phyloP scores from a whole-genome alignment of 2,797 vertebrate genomes.

The Sebastolobus alascanus region DNA sequence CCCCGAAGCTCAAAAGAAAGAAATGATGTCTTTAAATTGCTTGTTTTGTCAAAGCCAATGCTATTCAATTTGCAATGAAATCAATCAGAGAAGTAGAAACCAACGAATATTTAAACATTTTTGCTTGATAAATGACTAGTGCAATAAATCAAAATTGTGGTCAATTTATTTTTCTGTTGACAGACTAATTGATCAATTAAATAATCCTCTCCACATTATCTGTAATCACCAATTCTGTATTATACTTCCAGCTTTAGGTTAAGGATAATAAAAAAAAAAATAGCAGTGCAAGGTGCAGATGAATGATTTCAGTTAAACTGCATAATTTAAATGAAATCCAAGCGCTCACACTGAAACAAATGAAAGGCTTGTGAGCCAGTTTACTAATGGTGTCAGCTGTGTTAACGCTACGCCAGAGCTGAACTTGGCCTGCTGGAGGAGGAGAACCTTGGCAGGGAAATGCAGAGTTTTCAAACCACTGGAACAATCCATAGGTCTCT shows the following conservation, averaged over 20 bases:
- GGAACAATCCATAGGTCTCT: background rate
- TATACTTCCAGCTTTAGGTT: background rate
- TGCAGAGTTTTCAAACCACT: slow-evolving; percentile 24
- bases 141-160: background rate
- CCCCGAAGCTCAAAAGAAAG: background rate
- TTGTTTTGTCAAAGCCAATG: background rate
- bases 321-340: slow-evolving; percentile 16
- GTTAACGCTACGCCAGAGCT: slow-evolving; percentile 9
- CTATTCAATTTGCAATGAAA: background rate
- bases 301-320: slow-evolving; percentile 11
- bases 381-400: slow-evolving; percentile 17
- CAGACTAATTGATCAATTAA: background rate
- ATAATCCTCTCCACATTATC: background rate
- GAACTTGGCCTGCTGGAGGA: background rate
- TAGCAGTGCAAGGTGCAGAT: background rate
- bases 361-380: slow-evolving; percentile 17
- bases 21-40: background rate
- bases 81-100: background rate
- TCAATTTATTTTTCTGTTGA: background rate
- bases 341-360: slow-evolving; percentile 1
- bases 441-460: slow-evolving; percentile 21
- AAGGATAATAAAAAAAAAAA: background rate
- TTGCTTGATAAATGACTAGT: background rate
- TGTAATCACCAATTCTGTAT: background rate
- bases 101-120: background rate